Conservation (phyloP, 1,140 invertebrate genomes). For the Aleiodes sp. region DNA sequence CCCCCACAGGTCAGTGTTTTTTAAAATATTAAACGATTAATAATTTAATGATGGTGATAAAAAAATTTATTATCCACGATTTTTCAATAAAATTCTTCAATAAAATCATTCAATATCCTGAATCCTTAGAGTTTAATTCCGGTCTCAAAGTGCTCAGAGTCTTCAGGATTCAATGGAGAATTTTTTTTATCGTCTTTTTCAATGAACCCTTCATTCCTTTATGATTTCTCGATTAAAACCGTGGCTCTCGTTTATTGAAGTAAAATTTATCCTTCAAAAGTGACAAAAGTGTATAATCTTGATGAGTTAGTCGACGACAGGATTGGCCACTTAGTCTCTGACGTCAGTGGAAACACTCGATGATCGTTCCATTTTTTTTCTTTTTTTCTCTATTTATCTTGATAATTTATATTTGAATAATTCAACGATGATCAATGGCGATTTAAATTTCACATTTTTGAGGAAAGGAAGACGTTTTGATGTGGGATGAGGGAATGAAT, state of each 20-base stretch:
- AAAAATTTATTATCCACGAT: not conserved
- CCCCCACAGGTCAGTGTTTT: constrained; percentile 54
- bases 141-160: too few relatives aligned
- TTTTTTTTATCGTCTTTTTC: too few relatives aligned
- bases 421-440: not conserved
- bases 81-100: not conserved
- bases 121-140: too few relatives aligned
- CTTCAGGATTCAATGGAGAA: too few relatives aligned
- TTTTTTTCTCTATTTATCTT: not conserved
- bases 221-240: too few relatives aligned
- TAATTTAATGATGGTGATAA: not conserved
- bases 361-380: not conserved
- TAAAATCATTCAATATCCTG: too few relatives aligned
- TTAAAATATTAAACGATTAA: constrained; percentile 11
- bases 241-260: too few relatives aligned
- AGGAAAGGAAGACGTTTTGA: too few relatives aligned
- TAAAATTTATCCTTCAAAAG: not conserved
- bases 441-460: too few relatives aligned
- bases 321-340: constrained; percentile 2
- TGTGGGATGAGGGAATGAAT: too few relatives aligned
- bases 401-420: not conserved
- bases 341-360: constrained; percentile 20
- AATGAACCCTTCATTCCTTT: too few relatives aligned
- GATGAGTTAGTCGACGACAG: constrained; percentile 9
- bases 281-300: not conserved